A percentile compares a stretch with the other conserved stretches of the same genome.
Conservation (phyloP, 2,888 invertebrate species). For the Oscheius sp. region DNA sequence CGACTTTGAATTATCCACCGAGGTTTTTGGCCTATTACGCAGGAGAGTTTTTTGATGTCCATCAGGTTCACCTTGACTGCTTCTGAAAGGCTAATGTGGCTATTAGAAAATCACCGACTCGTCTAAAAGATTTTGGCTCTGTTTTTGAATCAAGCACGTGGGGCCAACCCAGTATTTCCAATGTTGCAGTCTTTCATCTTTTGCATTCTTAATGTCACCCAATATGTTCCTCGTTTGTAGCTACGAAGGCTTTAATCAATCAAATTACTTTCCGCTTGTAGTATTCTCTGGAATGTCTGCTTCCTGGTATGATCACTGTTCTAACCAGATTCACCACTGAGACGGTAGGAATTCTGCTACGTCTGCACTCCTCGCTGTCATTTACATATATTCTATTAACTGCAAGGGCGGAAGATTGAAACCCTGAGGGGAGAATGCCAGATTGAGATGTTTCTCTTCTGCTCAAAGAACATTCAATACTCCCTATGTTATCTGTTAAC, state of each 20-base stretch:
- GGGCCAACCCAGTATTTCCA: too few relatives aligned
- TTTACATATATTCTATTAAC: conserved; percentile 20
- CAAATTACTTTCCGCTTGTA: background rate
- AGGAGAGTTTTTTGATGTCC: background rate
- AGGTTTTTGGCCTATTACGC: too few relatives aligned
- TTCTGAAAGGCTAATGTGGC: background rate
- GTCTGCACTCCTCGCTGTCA: conserved; percentile 3
- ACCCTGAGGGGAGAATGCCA: background rate
- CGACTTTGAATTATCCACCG: too few relatives aligned
- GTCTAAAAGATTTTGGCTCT: background rate
- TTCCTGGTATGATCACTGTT: background rate
- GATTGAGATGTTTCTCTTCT: background rate
- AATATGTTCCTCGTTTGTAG: background rate
- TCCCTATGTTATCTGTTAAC: too few relatives aligned
- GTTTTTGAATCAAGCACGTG: too few relatives aligned
- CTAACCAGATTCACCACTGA: background rate
- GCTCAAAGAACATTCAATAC: background rate
- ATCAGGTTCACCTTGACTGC: background rate
- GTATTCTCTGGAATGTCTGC: background rate
- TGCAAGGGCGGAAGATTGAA: conserved; percentile 1
- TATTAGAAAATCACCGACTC: background rate
- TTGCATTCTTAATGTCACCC: conserved; percentile 1
- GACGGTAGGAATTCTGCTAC: background rate
- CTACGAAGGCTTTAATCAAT: background rate
- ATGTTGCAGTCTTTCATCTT: background rate